A percentile compares a stretch with the other conserved stretches of the same genome.
Conservation (phyloP, 2,797 vertebrate species). For the Sebastiscus tertius region DNA sequence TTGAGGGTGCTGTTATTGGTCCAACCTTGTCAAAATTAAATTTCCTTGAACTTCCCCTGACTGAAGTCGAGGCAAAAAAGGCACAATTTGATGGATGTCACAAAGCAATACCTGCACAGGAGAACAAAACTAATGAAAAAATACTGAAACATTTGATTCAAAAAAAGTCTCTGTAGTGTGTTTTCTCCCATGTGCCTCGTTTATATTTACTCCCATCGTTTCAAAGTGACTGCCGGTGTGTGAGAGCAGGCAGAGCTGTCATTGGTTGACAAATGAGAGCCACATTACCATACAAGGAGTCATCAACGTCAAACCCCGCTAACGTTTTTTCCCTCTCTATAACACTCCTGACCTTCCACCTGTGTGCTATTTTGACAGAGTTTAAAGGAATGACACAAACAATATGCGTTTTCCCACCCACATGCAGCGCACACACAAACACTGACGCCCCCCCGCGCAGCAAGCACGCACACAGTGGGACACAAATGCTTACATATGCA, state of each 20-base stretch:
- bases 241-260: slow-evolving; percentile 46
- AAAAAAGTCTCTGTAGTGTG: slow-evolving; percentile 38
- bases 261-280: slow-evolving; percentile 45
- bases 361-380: slow-evolving; percentile 56
- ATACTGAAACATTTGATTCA: slow-evolving; percentile 5
- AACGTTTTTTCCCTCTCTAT: slow-evolving; percentile 21
- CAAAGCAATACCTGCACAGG: neutral
- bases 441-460: slow-evolving; percentile 12
- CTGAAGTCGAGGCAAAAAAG: slow-evolving; percentile 20
- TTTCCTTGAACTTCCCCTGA: neutral
- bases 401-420: slow-evolving; percentile 54
- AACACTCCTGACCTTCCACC: slow-evolving; percentile 53
- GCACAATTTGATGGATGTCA: slow-evolving; percentile 29
- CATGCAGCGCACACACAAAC: slow-evolving; percentile 26
- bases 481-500: slow-evolving; percentile 75
- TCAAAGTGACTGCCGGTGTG: slow-evolving; percentile 57
- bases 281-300: slow-evolving; percentile 52
- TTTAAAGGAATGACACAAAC: slow-evolving; percentile 62
- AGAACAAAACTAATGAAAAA: slow-evolving; percentile 19
- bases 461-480: slow-evolving; percentile 14
- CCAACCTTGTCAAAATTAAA: slow-evolving; percentile 25
- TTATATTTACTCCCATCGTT: slow-evolving; percentile 46
- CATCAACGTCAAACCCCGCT: slow-evolving; percentile 31
- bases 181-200: slow-evolving; percentile 51
- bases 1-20: slow-evolving; percentile 19